Evolutionary conservation across 1,140 invertebrate species (phyloP).

Genomic region (Oscheius sp.): DNA sequence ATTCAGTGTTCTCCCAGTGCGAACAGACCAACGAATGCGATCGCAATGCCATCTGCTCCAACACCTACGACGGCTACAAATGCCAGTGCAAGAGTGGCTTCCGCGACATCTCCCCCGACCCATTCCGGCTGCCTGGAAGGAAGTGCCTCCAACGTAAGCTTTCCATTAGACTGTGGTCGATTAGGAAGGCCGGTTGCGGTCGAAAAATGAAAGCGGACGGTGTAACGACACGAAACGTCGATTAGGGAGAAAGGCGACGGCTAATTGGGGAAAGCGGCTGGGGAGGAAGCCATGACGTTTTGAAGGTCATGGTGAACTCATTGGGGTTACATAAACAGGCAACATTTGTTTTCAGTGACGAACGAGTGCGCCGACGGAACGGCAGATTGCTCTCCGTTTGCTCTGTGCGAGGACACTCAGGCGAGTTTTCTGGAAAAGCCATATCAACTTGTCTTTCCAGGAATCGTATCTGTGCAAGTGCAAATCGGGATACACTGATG

Average conservation of each 20-base stretch:
- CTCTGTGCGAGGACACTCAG: constrained; percentile 62
- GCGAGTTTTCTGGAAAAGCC: too few relatives aligned
- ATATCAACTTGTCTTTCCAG: too few relatives aligned
- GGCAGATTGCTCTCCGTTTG: constrained; percentile 59
- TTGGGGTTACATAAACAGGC: too few relatives aligned
- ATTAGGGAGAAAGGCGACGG: too few relatives aligned
- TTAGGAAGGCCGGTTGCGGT: too few relatives aligned
- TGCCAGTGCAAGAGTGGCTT: constrained; percentile 52
- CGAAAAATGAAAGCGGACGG: too few relatives aligned
- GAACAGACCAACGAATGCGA: constrained; percentile 46
- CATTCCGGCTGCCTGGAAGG: constrained; percentile 51
- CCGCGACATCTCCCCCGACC: constrained; percentile 56
- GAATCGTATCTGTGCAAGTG: constrained; percentile 62
- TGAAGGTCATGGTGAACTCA: too few relatives aligned
- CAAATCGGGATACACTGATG: constrained; percentile 60
- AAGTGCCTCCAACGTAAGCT: constrained; percentile 55
- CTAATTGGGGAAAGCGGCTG: too few relatives aligned
- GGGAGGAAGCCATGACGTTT: too few relatives aligned
- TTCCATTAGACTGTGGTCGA: not conserved
- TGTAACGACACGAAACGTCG: too few relatives aligned
- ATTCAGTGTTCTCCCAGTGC: constrained; percentile 35
- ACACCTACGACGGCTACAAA: constrained; percentile 54
- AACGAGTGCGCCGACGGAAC: constrained; percentile 59
- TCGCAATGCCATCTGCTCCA: constrained; percentile 56
- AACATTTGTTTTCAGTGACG: constrained; percentile 47